Conservation (phyloP, 92 coral and sea anemone genomes). For the Micromussa lordhowensis region DNA sequence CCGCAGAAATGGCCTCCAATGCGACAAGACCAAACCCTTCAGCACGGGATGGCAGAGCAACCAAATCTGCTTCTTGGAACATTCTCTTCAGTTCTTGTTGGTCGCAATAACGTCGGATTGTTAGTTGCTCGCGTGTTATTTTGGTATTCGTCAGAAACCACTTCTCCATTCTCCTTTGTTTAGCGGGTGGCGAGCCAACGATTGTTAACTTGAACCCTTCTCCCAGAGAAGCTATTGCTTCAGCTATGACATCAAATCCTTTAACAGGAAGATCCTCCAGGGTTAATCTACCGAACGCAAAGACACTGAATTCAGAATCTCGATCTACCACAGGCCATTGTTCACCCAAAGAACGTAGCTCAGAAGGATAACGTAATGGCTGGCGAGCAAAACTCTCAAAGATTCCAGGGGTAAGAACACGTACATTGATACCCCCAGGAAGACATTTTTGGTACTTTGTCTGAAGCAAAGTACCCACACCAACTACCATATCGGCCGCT, state of each 20-base stretch:
- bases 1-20: slow-evolving; percentile 9
- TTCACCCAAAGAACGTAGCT: not conserved
- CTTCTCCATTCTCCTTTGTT: not conserved
- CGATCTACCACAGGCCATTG: not conserved
- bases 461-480: too few relatives aligned
- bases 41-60: slow-evolving; percentile 30
- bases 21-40: slow-evolving; percentile 37
- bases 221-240: slow-evolving; percentile 10
- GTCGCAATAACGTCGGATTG: not conserved
- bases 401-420: slow-evolving; percentile 23
- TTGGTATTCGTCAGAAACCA: slow-evolving; percentile 4
- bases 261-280: not conserved
- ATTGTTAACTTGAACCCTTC: not conserved
- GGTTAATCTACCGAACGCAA: not conserved
- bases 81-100: not conserved
- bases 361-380: too few relatives aligned
- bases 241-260: slow-evolving; percentile 6
- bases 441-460: not conserved
- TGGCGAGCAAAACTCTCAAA: not conserved
- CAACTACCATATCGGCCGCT: slow-evolving; percentile 28
- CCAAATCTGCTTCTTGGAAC: not conserved
- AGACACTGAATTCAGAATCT: not conserved
- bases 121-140: not conserved
- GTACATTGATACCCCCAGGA: not conserved
- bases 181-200: not conserved